Base-by-base conservation (phyloP, 2,888 invertebrate species). In the Schizaphis graminum region DNA sequence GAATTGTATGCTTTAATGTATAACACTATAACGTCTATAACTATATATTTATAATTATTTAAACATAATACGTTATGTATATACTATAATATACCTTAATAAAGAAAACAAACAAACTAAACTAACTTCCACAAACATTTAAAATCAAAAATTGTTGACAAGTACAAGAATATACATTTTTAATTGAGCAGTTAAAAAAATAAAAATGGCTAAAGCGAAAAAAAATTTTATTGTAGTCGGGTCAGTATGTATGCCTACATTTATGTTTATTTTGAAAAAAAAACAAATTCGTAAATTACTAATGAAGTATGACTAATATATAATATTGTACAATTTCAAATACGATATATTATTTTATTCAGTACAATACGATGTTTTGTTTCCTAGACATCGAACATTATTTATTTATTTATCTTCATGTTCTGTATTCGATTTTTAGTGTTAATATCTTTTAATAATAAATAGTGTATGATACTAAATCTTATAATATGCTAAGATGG, bases 351-450 rank as follows among this genome's bases (percentile, higher is more conserved):
- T n/a, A 67, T 67, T 67, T 35, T 35, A 35, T 77, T 77, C 77
- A 21, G 7, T 35, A 0, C 35, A 35, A 77, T 21, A 21, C 77
- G 35, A 35, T 61, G n/a, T 89, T 21, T 21, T 90, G 90, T 91
- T 91, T 91, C 90, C 90, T 49, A 77, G 77, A 35, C 90, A n/a
- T 35, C 49, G 35, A n/a, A 28, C 16, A 91, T 3, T 35, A n/a
- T 24, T 26, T 77, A 49, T 41, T 89, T 4, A 44, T 44, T 85
- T 41, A 21, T 44, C 44, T 56, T 56, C 21, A 35, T 87, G 49
- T 49, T 87, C 21, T 49, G 0, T 77, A 49, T 49, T 16, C 16
- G 28, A 13, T 26, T 67, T 47, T 61, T 7, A 35, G 21, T 21
- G n/a, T 21, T 49, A n/a, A 47, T 89, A 21, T 21, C 35, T 77